Conservation (phyloP, 2,113 vertebrate species). For the Caranx ignobilis region DNA sequence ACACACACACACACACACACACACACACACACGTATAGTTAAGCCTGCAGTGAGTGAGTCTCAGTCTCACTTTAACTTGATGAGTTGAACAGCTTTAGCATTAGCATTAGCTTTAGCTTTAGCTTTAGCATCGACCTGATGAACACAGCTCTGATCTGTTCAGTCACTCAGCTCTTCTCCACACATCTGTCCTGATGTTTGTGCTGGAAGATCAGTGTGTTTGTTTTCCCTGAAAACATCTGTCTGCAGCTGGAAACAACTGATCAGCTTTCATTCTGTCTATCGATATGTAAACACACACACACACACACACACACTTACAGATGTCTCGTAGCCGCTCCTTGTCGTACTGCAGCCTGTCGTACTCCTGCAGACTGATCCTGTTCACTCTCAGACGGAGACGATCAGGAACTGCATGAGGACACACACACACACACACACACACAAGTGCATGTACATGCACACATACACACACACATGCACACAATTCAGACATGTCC, state of each 20-base stretch:
- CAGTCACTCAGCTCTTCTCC: neutral
- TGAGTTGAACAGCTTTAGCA: neutral
- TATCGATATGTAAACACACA: neutral
- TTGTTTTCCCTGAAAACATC: neutral
- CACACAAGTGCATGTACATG: neutral
- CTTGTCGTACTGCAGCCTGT: conserved; percentile 95
- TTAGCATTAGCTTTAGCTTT: neutral
- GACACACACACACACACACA: conserved; percentile 53
- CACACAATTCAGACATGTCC: conserved; percentile 35
- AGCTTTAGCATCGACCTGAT: neutral
- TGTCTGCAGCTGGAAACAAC: neutral
- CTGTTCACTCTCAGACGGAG: conserved; percentile 95
- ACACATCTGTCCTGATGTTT: neutral
- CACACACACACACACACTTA: conserved; percentile 75
- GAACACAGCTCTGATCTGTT: neutral
- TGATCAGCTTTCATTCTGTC: too few relatives aligned
- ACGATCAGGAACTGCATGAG: conserved; percentile 94
- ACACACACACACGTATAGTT: conserved; percentile 15
- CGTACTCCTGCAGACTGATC: conserved; percentile 95
- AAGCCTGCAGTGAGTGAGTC: neutral
- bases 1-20: conserved; percentile 16
- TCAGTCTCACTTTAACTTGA: neutral
- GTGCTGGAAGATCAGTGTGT: neutral
- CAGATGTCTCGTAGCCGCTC: conserved; percentile 96
- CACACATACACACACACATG: neutral